phyloP scores from a whole-genome alignment of 1,140 invertebrate species.

The Calliopsis andreniformis region DNA sequence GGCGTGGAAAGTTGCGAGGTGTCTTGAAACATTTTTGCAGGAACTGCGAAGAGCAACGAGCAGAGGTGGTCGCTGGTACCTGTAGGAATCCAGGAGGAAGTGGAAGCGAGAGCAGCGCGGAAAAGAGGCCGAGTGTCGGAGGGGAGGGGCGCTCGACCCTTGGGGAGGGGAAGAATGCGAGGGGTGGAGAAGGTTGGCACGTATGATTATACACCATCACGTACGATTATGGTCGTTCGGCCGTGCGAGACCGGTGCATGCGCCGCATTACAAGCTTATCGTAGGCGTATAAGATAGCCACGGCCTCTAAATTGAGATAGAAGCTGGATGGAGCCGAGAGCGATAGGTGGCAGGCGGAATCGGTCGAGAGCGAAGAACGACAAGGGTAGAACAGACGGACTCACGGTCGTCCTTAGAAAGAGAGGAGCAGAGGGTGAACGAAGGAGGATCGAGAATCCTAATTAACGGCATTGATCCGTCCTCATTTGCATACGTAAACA shows the following conservation, averaged over 20 bases:
- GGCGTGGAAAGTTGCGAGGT: constrained; percentile 14
- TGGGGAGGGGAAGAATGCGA: constrained; percentile 15
- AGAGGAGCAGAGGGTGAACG: constrained; percentile 45
- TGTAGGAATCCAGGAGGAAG: constrained; percentile 30
- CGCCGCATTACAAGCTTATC: constrained; percentile 67
- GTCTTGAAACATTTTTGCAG: constrained; percentile 16
- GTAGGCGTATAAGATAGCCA: constrained; percentile 62
- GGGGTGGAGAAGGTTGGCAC: constrained; percentile 54
- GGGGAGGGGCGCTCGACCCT: not conserved
- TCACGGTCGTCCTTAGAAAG: constrained; percentile 43
- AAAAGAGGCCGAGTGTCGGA: not conserved
- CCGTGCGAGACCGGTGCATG: constrained; percentile 60
- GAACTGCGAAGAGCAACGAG: constrained; percentile 18
- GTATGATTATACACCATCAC: constrained; percentile 71
- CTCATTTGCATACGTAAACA: constrained; percentile 77
- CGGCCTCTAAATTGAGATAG: constrained; percentile 69
- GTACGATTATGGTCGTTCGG: constrained; percentile 67
- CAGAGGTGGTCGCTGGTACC: not conserved
- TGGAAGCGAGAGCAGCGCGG: constrained; percentile 14
- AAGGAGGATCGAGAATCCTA: constrained; percentile 68
- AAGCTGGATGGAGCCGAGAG: constrained; percentile 47
- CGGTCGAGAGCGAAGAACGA: constrained; percentile 17
- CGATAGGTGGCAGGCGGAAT: constrained; percentile 40
- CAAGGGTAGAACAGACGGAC: not conserved
- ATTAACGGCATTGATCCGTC: constrained; percentile 74